Evolutionary conservation across 2,888 invertebrate species (phyloP).

Genomic region (Incurvaria masculella): DNA sequence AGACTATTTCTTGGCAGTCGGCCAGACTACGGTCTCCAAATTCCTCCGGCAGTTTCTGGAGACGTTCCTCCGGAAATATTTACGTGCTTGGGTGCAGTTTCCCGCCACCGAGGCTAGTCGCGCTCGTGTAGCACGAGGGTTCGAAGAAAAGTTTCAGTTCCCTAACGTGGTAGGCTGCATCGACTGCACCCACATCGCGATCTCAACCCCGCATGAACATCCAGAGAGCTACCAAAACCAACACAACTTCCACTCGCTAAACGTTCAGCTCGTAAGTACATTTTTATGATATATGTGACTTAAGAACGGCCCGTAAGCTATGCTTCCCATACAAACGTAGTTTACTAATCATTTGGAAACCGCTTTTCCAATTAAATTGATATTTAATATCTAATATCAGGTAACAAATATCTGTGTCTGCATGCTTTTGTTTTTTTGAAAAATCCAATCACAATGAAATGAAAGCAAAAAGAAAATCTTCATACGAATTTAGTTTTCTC

Average conservation of each 20-base stretch:
- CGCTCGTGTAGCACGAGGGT: slow-evolving; percentile 18
- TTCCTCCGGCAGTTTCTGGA: neutral
- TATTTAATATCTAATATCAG: no score
- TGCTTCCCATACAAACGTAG: no score
- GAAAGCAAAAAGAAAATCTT: no score
- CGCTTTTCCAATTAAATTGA: no score
- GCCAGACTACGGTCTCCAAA: neutral
- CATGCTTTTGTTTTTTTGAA: no score
- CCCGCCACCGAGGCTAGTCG: neutral
- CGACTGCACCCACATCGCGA: slow-evolving; percentile 44
- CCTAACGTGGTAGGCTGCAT: slow-evolving; percentile 43
- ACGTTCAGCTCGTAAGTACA: slow-evolving; percentile 43
- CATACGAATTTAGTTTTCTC: no score
- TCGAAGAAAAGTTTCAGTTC: slow-evolving; percentile 45
- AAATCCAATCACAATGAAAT: no score
- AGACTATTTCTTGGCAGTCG: neutral
- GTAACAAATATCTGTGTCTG: no score
- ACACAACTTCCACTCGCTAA: slow-evolving; percentile 47
- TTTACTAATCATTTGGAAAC: no score
- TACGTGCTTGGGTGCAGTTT: neutral
- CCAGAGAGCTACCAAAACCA: slow-evolving; percentile 45
- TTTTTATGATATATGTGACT: no score
- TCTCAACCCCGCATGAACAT: slow-evolving; percentile 39
- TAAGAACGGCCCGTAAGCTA: no score
- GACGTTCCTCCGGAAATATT: neutral